Base-by-base conservation (phyloP, 2,888 invertebrate species). In the Amblyjoppa proteus region DNA sequence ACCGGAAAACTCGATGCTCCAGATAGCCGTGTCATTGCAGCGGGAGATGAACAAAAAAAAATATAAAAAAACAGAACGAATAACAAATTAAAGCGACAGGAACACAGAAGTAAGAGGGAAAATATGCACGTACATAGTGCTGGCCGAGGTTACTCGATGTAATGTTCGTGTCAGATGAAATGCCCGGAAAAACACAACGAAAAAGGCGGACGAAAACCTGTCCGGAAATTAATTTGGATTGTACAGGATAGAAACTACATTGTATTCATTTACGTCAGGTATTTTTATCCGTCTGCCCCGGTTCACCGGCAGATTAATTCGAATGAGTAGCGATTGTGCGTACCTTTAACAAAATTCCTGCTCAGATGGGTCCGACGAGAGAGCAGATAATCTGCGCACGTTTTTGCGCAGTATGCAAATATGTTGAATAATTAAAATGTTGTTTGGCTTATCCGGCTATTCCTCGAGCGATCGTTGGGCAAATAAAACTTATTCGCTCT, bases 11-110 rank as follows among this genome's bases (percentile, higher is more conserved):
- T 74, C 70, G 49, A 81, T 81, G 69, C 61, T 69, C 45, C 61
- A 82, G 51, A 58, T 70, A 70, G 61, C 38, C 58, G 64, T 76
- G 64, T 81, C 69, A 81, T 82, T 71, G 66, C 20, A 16, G 58
- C 25, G 58, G 13, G 28, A 25, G 31, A 53, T n/a, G 51, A 64
- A 51, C 28, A 76, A 58, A 31, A 31, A 3, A 28, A 0, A 69
- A 45, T 25, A 51, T 31, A 68, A 56, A 53, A 56, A 69, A 45
- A 31, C 49, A 31, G 25, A 56, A 71, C 53, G n/a, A 16, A 71
- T 25, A n/a, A 51, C 34, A 38, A 51, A 41, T 56, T 31, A 56
- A 71, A n/a, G 53, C 13, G 9, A 3, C 1, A 56, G 31, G 0
- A 77, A 71, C 53, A 45, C 16, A 69, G 73, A 7, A 25, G 25